Conservation (phyloP, 23 tunicate genomes). For the Halocynthia aurantium region DNA sequence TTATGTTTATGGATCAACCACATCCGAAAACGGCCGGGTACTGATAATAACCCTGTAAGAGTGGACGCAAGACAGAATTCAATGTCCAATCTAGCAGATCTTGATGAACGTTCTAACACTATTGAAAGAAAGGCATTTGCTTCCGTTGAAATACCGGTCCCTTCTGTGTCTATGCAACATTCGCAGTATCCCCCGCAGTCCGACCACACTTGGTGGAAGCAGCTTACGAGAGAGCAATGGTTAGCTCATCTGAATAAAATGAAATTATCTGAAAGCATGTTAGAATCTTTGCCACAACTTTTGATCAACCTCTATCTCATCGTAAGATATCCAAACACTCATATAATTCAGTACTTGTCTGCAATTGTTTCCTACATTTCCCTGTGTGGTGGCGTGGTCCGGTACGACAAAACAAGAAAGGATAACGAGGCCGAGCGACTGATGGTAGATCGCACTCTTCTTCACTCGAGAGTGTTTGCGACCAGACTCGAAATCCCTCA, state of each 20-base stretch:
- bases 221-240: constrained; percentile 83
- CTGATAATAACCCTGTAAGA: not conserved
- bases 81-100: constrained; percentile 17
- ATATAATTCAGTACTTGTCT: constrained; percentile 59
- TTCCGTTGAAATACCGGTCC: constrained; percentile 16
- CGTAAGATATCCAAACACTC: constrained; percentile 27
- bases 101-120: constrained; percentile 22
- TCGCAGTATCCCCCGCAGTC: constrained; percentile 3
- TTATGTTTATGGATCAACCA: constrained; percentile 54
- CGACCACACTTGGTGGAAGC: constrained; percentile 77
- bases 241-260: constrained; percentile 63
- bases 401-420: constrained; percentile 74
- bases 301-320: constrained; percentile 65
- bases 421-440: constrained; percentile 84
- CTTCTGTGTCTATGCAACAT: not conserved
- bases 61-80: not conserved
- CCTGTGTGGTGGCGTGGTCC: constrained; percentile 75
- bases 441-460: constrained; percentile 86
- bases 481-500: constrained; percentile 92
- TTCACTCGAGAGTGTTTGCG: constrained; percentile 69
- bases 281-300: constrained; percentile 84
- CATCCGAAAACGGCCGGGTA: not conserved
- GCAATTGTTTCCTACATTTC: constrained; percentile 58
- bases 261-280: constrained; percentile 81
- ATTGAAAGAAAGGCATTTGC: constrained; percentile 9